Base-by-base conservation (phyloP, 1,140 invertebrate genomes). In the Heliconius melpomene region DNA sequence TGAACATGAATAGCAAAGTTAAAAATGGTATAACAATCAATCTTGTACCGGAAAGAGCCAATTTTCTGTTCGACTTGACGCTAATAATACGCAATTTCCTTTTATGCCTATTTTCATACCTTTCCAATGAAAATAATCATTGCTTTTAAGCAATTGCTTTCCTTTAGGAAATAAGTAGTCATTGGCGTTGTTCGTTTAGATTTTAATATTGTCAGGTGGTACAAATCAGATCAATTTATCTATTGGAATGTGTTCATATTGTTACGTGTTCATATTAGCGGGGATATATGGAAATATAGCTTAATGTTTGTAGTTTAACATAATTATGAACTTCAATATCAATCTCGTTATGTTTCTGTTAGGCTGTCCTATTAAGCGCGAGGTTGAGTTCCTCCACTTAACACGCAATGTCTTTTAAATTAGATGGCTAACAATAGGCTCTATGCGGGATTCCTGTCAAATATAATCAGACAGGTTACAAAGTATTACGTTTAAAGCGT, bases 11-110 rank as follows among this genome's bases (percentile, higher is more conserved):
- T 29, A 29, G 60, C 60, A 26, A 66, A 66, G 60, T 66, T 66
- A 66, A 66, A 66, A 66, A 66, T 66, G 23, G 60, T 66, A 66
- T 66, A 66, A 66, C 60, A 66, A 66, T 66, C 60, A 29, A 66
- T 66, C 60, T 66, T 66, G 60, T 29, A 66, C 60, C 60, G 60
- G 60, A 66, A 66, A 26, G 9, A 66, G 60, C 60, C 60, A 66
- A 66, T 66, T 66, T 66, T 66, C 26, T 66, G 60, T 66, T 66
- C 60, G 60, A 66, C 60, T 29, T 66, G 60, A 66, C 9, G 60
- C 23, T 29, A 66, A 66, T 66, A 66, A 66, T 66, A 66, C 60
- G 60, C 60, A 66, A 66, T 66, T 66, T 66, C 60, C 60, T 66
- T 66, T 29, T 66, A 66, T 66, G 60, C 60, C 60, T 66, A 66